A percentile compares a stretch with the other conserved stretches of the same genome.
phyloP scores from a whole-genome alignment of 23 tunicate species.

The Styela plicata region DNA sequence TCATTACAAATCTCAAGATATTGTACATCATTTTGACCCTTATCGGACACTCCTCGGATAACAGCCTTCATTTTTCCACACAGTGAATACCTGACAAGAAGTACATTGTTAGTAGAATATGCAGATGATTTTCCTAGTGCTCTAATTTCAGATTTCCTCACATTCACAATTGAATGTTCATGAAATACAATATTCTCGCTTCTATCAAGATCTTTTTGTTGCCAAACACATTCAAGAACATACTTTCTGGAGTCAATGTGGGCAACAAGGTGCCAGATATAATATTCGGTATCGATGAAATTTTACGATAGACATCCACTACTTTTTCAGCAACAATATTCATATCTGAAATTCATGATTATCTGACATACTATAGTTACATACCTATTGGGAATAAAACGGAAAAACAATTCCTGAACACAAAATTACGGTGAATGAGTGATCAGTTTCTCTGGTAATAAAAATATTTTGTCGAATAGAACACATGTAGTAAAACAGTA shows the following conservation, averaged over 20 bases:
- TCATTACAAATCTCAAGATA: slow-evolving; percentile 73
- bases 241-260: background rate
- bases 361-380: no score
- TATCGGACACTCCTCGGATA: slow-evolving; percentile 35
- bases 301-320: background rate
- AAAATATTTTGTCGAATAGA: no score
- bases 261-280: background rate
- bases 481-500: no score
- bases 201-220: slow-evolving; percentile 62
- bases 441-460: no score
- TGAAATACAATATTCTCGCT: slow-evolving; percentile 27
- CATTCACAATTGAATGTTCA: slow-evolving; percentile 20
- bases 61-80: slow-evolving; percentile 39
- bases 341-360: no score
- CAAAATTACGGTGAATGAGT: no score
- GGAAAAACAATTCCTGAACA: no score
- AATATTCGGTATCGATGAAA: background rate
- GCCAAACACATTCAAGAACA: slow-evolving; percentile 29
- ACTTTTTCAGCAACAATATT: background rate
- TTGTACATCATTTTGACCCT: slow-evolving; percentile 31
- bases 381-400: no score
- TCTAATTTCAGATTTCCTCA: background rate
- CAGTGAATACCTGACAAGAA: slow-evolving; percentile 30
- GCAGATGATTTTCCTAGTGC: background rate
- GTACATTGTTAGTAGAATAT: slow-evolving; percentile 24